Evolutionary conservation across 2,797 vertebrate species (phyloP).

Genomic region (Prunella strophiata): DNA sequence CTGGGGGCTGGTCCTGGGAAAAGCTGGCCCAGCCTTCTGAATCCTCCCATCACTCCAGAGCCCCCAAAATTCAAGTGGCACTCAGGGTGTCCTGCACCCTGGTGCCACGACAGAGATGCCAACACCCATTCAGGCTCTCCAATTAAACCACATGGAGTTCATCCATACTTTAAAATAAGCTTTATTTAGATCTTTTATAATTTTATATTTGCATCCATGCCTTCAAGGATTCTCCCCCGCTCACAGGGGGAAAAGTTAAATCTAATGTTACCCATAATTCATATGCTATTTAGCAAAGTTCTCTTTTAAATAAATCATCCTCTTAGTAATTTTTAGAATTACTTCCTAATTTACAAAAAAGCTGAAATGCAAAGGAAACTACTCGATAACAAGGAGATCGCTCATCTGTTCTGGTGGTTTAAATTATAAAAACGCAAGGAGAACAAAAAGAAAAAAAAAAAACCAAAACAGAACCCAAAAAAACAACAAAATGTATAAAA

Average conservation of each 20-base stretch:
- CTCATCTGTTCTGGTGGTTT: conserved; percentile 65
- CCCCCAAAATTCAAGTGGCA: fast-evolving
- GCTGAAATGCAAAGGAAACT: conserved; percentile 86
- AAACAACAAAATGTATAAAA: conserved; percentile 34
- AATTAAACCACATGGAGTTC: conserved; percentile 65
- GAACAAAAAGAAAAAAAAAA: conserved; percentile 24
- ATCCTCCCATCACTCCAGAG: background rate
- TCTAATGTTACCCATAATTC: conserved; percentile 82
- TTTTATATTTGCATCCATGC: conserved; percentile 91
- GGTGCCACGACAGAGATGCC: fast-evolving
- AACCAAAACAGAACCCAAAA: background rate
- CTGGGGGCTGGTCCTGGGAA: background rate
- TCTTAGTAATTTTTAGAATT: conserved; percentile 87
- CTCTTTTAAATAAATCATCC: conserved; percentile 93
- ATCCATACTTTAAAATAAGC: conserved; percentile 96
- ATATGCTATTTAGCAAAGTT: conserved; percentile 80
- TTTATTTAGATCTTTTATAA: conserved; percentile 91
- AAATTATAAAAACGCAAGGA: conserved; percentile 72
- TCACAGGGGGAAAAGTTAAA: conserved; percentile 70
- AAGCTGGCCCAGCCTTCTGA: background rate
- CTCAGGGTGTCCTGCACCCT: background rate
- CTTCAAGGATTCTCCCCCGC: conserved; percentile 83
- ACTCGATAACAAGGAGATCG: conserved; percentile 67
- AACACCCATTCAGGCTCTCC: background rate
- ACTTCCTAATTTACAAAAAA: conserved; percentile 92